Conservation (phyloP, 2,888 invertebrate species). For the Parnassius apollo region DNA sequence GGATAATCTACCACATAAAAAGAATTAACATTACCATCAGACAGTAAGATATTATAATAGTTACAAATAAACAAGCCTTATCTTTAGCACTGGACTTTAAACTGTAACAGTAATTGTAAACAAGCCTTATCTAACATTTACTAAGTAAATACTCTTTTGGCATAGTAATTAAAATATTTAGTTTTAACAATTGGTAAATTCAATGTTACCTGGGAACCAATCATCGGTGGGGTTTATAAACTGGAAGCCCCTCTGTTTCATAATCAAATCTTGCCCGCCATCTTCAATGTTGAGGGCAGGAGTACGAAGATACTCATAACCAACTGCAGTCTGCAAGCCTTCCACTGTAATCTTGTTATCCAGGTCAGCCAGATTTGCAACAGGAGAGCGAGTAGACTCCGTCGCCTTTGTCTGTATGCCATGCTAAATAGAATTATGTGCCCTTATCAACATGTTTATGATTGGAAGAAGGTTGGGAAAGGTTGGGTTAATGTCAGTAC, state of each 20-base stretch:
- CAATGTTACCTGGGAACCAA: slow-evolving; percentile 88
- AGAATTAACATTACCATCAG: no score
- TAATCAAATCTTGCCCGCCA: slow-evolving; percentile 86
- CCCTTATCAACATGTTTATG: slow-evolving; percentile 53
- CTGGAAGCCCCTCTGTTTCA: slow-evolving; percentile 91
- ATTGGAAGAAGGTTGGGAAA: slow-evolving; percentile 41
- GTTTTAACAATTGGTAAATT: not conserved
- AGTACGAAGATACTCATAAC: slow-evolving; percentile 91
- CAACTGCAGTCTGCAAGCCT: slow-evolving; percentile 88
- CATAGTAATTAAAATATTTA: no score
- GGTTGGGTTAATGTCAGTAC: slow-evolving; percentile 42
- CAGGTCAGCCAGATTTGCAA: slow-evolving; percentile 90
- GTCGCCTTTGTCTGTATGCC: slow-evolving; percentile 93
- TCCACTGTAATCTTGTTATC: slow-evolving; percentile 86
- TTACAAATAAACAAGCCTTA: no score
- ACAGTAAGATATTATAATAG: no score
- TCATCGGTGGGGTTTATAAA: slow-evolving; percentile 92
- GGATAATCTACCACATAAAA: no score
- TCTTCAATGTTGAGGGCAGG: slow-evolving; percentile 84
- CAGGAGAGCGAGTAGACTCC: slow-evolving; percentile 88
- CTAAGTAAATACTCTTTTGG: no score
- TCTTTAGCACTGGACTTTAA: no score
- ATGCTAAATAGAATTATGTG: slow-evolving; percentile 82
- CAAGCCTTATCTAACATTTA: no score
- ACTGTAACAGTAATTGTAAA: no score